These are phyloP conservation scores for Anabacerthia variegaticeps DNA, from an alignment of 2,797 vertebrate genomes.

Conservation along the genomic window DNA sequence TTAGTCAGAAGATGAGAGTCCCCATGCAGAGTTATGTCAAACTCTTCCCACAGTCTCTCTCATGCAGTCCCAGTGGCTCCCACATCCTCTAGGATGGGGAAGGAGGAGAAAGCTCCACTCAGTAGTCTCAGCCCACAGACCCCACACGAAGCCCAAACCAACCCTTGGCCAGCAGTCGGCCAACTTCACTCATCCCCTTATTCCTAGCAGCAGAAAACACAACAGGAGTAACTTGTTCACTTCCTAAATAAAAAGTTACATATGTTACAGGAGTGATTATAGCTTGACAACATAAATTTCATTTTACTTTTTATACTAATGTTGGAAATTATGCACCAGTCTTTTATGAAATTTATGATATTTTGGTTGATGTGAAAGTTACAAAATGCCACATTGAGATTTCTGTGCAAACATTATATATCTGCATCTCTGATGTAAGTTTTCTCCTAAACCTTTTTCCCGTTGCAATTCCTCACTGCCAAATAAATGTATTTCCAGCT, in stretches of 20 bases:
- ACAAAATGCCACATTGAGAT: neutral
- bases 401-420: neutral
- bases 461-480: slow-evolving; percentile 33
- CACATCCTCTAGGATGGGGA: neutral
- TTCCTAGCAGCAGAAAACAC: neutral
- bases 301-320: neutral
- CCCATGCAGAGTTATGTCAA: neutral
- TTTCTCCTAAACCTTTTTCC: slow-evolving; percentile 34
- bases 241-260: neutral
- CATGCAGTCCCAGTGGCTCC: neutral
- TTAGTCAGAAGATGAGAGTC: neutral
- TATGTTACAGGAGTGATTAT: neutral
- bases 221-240: neutral
- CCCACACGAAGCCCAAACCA: neutral
- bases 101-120: neutral
- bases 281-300: neutral
- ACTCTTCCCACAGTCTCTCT: neutral
- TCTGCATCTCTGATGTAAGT: neutral
- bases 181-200: neutral
- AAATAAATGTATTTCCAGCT: slow-evolving; percentile 77
- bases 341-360: neutral
- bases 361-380: neutral
- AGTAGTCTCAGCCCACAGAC: neutral
- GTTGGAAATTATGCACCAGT: neutral
- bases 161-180: neutral